phyloP scores from a whole-genome alignment of 2,113 vertebrate species.

The Oncorhynchus keta region DNA sequence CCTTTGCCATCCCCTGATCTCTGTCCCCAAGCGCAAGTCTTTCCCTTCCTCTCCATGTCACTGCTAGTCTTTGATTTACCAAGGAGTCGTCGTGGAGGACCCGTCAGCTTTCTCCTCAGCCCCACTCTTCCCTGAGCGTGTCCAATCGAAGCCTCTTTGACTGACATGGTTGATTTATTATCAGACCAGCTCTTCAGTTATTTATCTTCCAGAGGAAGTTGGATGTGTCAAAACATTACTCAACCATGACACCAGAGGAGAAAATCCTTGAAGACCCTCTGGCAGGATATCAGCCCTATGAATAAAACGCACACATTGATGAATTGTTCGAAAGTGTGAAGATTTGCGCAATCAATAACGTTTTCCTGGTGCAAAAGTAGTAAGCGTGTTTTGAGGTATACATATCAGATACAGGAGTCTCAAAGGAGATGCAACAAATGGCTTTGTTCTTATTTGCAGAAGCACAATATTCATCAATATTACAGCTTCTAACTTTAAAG shows the following conservation, averaged over 20 bases:
- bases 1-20: neutral
- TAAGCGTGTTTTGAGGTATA: neutral
- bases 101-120: constrained; percentile 32
- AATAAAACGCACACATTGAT: neutral
- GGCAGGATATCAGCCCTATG: neutral
- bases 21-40: too few species aligned
- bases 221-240: constrained; percentile 8
- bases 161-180: constrained; percentile 25
- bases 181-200: neutral
- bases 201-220: neutral
- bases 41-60: constrained; percentile 9
- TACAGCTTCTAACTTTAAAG: neutral
- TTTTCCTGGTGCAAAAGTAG: neutral
- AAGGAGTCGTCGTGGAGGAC: constrained; percentile 26
- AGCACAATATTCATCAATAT: neutral
- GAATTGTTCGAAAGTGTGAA: neutral
- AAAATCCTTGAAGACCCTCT: neutral
- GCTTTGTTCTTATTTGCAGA: neutral
- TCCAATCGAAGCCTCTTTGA: constrained; percentile 1
- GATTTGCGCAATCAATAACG: neutral
- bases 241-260: neutral
- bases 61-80: constrained; percentile 24
- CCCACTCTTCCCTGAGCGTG: constrained; percentile 14
- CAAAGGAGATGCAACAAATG: neutral
- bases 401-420: neutral